phyloP scores from a whole-genome alignment of 1,140 invertebrate species.

The Acromyrmex echinatior region DNA sequence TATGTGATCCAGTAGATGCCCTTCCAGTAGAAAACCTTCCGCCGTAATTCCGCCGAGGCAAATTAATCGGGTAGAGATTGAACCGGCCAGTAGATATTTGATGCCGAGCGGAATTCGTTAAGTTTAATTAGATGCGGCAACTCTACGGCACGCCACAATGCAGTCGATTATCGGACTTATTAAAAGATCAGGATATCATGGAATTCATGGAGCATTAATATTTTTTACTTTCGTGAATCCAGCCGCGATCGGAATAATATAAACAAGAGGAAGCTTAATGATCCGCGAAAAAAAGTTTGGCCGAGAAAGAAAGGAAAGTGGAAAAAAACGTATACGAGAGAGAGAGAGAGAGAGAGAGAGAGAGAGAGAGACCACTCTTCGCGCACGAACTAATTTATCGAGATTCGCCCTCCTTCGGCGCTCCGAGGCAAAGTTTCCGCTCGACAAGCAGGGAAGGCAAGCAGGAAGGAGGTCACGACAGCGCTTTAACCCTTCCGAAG shows the following conservation, averaged over 20 bases:
- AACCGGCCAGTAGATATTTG: slow-evolving; percentile 48
- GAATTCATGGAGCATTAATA: slow-evolving; percentile 30
- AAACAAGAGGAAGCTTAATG: slow-evolving; percentile 50
- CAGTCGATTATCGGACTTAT: slow-evolving; percentile 62
- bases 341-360: too few species aligned
- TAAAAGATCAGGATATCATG: slow-evolving; percentile 44
- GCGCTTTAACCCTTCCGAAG: slow-evolving; percentile 79
- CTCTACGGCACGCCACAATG: slow-evolving; percentile 49
- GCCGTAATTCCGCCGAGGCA: slow-evolving; percentile 34
- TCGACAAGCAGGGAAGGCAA: slow-evolving; percentile 59
- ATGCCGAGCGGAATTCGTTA: slow-evolving; percentile 60
- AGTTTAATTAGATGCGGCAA: slow-evolving; percentile 58
- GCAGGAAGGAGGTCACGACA: slow-evolving; percentile 76
- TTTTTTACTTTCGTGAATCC: slow-evolving; percentile 56
- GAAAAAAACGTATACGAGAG: neutral
- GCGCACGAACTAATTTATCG: slow-evolving; percentile 62
- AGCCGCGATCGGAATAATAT: slow-evolving; percentile 60
- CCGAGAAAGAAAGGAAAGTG: neutral
- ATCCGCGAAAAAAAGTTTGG: neutral
- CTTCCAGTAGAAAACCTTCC: slow-evolving; percentile 17
- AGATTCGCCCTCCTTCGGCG: slow-evolving; percentile 52
- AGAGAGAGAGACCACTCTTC: slow-evolving; percentile 49
- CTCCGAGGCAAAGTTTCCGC: slow-evolving; percentile 64
- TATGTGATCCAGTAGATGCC: neutral
- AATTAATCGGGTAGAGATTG: slow-evolving; percentile 51